Percentiles rank a stretch among this genome's conserved stretches.
phyloP scores from a whole-genome alignment of 2,797 vertebrate genomes.

The Vespertilio murinus region DNA sequence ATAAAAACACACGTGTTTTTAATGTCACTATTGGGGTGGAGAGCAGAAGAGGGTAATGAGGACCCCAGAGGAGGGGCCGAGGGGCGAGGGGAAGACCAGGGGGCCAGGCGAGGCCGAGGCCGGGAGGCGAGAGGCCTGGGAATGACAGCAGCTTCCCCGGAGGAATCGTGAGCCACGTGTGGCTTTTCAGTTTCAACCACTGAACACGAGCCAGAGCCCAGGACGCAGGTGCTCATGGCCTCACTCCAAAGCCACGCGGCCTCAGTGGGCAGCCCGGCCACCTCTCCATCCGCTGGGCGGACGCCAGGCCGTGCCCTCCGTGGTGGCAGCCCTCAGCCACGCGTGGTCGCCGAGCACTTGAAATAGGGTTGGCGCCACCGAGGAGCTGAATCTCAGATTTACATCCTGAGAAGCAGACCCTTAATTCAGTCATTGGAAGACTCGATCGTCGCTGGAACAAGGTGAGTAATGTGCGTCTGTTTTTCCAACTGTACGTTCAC shows the following conservation, averaged over 20 bases:
- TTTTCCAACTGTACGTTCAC: conserved; percentile 8
- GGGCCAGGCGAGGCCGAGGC: rapidly evolving
- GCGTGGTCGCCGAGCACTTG: background rate
- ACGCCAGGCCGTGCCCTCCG: too few species aligned
- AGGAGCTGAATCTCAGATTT: background rate
- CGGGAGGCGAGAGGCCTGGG: background rate
- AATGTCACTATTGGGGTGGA: background rate
- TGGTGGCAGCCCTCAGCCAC: background rate
- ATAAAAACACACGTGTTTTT: too few species aligned
- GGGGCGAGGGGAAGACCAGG: rapidly evolving
- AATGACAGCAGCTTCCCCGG: background rate
- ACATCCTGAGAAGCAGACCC: background rate
- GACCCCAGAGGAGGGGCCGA: background rate
- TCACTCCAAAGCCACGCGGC: background rate
- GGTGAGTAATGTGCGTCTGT: background rate
- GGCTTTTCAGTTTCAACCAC: background rate
- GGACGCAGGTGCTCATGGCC: background rate
- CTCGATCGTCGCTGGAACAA: conserved; percentile 4
- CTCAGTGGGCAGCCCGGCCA: too few species aligned
- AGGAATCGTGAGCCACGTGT: background rate
- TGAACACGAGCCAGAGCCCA: background rate
- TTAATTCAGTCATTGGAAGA: background rate
- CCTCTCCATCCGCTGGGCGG: rapidly evolving
- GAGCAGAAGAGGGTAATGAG: background rate
- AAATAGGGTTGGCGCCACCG: background rate